A percentile compares a stretch with the other conserved stretches of the same genome.
These are phyloP conservation scores for Tapera naevia DNA, from an alignment of 2,797 vertebrate genomes.

Conservation along the genomic window DNA sequence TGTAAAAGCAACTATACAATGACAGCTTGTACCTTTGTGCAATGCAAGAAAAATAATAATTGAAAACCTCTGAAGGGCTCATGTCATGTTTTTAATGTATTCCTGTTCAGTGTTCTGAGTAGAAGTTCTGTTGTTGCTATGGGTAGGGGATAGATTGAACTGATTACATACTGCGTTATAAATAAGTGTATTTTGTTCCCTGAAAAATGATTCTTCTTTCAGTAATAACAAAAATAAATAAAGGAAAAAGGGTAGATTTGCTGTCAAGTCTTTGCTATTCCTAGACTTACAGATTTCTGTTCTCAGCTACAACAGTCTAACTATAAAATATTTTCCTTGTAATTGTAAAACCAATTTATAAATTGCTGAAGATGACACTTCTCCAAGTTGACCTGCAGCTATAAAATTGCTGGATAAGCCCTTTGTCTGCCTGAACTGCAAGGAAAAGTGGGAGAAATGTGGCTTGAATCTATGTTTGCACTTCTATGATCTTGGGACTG, in stretches of 20 bases:
- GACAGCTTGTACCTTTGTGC: conserved; percentile 46
- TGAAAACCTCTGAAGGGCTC: conserved; percentile 53
- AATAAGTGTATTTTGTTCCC: conserved; percentile 43
- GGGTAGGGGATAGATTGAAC: conserved; percentile 37
- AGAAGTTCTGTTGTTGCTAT: conserved; percentile 51
- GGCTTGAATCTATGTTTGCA: neutral
- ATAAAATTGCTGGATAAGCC: neutral
- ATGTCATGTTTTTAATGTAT: conserved; percentile 57
- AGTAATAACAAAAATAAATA: conserved; percentile 38
- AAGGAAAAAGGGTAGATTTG: neutral
- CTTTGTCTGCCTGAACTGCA: neutral
- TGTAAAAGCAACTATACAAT: conserved; percentile 42
- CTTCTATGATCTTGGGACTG: neutral
- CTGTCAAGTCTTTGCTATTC: neutral
- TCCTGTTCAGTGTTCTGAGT: conserved; percentile 45
- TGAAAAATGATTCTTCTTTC: conserved; percentile 41
- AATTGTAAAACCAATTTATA: neutral
- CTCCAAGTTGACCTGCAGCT: neutral
- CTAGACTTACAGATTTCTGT: neutral
- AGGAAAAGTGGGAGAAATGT: neutral
- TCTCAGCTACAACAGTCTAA: neutral
- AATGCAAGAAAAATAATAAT: conserved; percentile 54
- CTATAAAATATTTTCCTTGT: neutral
- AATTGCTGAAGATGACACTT: neutral
- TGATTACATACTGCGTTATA: conserved; percentile 49